A percentile compares a stretch with the other conserved stretches of the same genome.
These are phyloP conservation scores for Cotesia typhae DNA, from an alignment of 1,140 invertebrate species.

Conservation along the genomic window DNA sequence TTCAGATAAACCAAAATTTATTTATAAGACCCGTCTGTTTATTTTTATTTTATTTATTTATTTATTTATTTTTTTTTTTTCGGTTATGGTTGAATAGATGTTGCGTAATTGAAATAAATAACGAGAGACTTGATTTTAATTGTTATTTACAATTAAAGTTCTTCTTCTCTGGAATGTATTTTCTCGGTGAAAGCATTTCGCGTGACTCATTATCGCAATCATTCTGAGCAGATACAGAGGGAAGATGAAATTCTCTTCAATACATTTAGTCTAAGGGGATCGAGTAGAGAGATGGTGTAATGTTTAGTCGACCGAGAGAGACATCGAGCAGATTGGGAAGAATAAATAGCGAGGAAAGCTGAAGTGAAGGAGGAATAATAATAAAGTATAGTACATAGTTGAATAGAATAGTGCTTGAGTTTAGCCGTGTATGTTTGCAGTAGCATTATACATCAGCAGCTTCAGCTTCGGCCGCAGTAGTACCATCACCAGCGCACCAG, in stretches of 20 bases:
- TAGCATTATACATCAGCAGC: neutral
- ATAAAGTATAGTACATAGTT: too few species aligned
- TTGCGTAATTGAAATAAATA: slow-evolving; percentile 20
- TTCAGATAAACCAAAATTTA: too few species aligned
- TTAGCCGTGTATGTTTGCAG: too few species aligned
- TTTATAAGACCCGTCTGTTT: too few species aligned
- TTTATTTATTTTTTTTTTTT: too few species aligned
- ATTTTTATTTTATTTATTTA: too few species aligned
- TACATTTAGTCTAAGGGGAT: slow-evolving; percentile 18
- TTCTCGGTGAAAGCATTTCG: slow-evolving; percentile 27
- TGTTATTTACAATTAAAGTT: neutral
- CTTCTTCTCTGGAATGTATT: slow-evolving; percentile 23
- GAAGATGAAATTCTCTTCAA: neutral
- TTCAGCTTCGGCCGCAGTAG: neutral
- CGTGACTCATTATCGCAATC: slow-evolving; percentile 28
- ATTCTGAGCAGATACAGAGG: neutral
- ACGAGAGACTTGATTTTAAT: neutral
- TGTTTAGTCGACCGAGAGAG: slow-evolving; percentile 14
- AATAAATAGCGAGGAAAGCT: neutral
- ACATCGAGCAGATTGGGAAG: neutral
- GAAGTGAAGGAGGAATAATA: too few species aligned
- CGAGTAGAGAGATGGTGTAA: neutral
- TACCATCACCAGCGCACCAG: too few species aligned
- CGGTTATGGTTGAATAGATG: neutral
- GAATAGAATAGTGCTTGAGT: too few species aligned